Conservation (phyloP, 2,888 invertebrate species). For the Perithous albicinctus region DNA sequence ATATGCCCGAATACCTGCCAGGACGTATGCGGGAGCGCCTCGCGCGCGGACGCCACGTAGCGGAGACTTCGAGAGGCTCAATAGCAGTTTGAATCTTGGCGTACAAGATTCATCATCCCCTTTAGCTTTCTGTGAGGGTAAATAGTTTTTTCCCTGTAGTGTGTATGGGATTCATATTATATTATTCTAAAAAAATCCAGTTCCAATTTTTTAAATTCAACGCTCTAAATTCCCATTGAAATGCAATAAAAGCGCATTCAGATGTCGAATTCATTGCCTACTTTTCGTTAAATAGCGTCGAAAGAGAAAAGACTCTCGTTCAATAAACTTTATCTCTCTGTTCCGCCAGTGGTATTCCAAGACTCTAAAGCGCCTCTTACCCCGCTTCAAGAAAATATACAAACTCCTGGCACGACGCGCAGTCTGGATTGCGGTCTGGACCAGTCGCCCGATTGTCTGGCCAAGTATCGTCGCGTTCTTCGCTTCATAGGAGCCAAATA, state of each 20-base stretch:
- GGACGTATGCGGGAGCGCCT: too few species aligned
- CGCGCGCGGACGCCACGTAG: too few species aligned
- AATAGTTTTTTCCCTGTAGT: too few species aligned
- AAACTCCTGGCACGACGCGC: slow-evolving; percentile 65
- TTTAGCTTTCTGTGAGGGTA: too few species aligned
- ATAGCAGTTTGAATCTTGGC: too few species aligned
- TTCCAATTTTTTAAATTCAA: too few species aligned
- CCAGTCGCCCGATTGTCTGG: slow-evolving; percentile 79
- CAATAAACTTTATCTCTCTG: neutral
- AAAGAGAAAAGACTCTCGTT: neutral
- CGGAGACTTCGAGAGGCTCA: too few species aligned
- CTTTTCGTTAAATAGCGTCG: neutral
- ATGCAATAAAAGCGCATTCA: neutral
- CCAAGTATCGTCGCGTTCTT: slow-evolving; percentile 71
- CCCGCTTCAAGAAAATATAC: neutral
- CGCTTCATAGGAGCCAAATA: slow-evolving; percentile 5
- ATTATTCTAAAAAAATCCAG: too few species aligned
- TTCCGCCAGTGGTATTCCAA: neutral
- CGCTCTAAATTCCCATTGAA: neutral
- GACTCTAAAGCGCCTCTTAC: neutral
- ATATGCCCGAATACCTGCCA: too few species aligned
- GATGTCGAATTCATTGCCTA: neutral
- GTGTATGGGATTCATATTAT: too few species aligned
- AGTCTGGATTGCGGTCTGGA: slow-evolving; percentile 55
- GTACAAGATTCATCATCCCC: too few species aligned